phyloP scores from a whole-genome alignment of 2,797 vertebrate species.

The Mallotus villosus region DNA sequence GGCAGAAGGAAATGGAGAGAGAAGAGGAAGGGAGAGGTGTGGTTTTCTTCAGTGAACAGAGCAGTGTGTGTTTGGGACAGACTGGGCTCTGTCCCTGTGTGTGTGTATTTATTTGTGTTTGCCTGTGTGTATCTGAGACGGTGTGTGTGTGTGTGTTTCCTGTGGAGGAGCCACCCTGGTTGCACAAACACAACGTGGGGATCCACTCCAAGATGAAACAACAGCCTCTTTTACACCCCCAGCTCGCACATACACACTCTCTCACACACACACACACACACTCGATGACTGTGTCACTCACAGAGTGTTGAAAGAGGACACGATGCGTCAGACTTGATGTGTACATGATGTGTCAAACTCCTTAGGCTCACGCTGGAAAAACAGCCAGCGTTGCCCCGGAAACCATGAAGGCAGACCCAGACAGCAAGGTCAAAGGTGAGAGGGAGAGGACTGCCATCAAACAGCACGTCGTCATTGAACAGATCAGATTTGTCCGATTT shows the following conservation, averaged over 20 bases:
- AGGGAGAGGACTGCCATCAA: constrained; percentile 5
- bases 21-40: constrained; percentile 3
- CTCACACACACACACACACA: constrained; percentile 2
- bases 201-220: constrained; percentile 62
- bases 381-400: constrained; percentile 76
- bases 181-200: constrained; percentile 66
- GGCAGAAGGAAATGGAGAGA: constrained; percentile 16
- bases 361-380: constrained; percentile 80
- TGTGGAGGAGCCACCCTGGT: constrained; percentile 62
- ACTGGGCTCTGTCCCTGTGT: constrained; percentile 45
- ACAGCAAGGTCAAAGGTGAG: constrained; percentile 88
- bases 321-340: constrained; percentile 12
- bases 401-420: constrained; percentile 87
- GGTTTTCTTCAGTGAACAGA: constrained; percentile 45
- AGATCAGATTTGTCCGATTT: background rate
- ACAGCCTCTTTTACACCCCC: constrained; percentile 44
- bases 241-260: constrained; percentile 12
- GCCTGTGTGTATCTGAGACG: constrained; percentile 36
- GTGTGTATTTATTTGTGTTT: constrained; percentile 20
- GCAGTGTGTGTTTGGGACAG: constrained; percentile 59
- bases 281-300: background rate
- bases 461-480: background rate
- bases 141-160: constrained; percentile 50
- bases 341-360: background rate
- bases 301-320: background rate